Conservation (phyloP, 2,797 vertebrate genomes). For the Betta splendens region DNA sequence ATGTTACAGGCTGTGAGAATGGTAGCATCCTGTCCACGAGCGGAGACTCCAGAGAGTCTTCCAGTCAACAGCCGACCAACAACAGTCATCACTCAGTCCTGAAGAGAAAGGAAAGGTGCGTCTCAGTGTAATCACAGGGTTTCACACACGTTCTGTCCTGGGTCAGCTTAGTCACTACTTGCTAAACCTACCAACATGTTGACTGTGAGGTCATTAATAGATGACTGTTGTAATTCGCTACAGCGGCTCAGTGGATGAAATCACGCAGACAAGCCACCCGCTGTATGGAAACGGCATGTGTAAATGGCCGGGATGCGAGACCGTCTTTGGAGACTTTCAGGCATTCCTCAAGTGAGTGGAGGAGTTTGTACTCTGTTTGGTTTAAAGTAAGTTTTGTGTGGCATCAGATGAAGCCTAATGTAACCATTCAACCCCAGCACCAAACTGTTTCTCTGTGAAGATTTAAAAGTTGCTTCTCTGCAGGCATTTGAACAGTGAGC, state of each 20-base stretch:
- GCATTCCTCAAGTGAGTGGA: conserved; percentile 96
- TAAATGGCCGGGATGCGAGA: conserved; percentile 98
- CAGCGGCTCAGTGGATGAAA: conserved; percentile 88
- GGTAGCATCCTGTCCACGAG: conserved; percentile 42
- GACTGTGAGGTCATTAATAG: conserved; percentile 1
- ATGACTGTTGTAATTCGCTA: conserved; percentile 10
- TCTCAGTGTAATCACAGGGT: not conserved
- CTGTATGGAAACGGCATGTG: conserved; percentile 97
- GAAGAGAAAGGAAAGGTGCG: conserved; percentile 78
- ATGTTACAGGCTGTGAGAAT: conserved; percentile 68
- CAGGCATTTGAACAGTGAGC: conserved; percentile 98
- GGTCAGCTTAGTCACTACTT: not conserved
- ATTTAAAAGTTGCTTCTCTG: conserved; percentile 55
- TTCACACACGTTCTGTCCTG: not conserved
- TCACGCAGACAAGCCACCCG: conserved; percentile 87
- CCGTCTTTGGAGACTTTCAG: conserved; percentile 95
- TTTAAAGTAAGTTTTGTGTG: too few species aligned
- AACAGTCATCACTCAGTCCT: conserved; percentile 86
- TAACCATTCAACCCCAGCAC: not conserved
- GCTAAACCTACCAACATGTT: not conserved
- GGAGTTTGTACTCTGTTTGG: too few species aligned
- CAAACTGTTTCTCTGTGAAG: conserved; percentile 2
- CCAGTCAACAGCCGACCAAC: conserved; percentile 86
- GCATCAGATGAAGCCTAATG: too few species aligned
- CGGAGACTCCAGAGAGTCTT: conserved; percentile 78